A percentile compares a stretch with the other conserved stretches of the same genome.
Conservation (phyloP, 2,888 invertebrate genomes). For the Ophion slaviceki region DNA sequence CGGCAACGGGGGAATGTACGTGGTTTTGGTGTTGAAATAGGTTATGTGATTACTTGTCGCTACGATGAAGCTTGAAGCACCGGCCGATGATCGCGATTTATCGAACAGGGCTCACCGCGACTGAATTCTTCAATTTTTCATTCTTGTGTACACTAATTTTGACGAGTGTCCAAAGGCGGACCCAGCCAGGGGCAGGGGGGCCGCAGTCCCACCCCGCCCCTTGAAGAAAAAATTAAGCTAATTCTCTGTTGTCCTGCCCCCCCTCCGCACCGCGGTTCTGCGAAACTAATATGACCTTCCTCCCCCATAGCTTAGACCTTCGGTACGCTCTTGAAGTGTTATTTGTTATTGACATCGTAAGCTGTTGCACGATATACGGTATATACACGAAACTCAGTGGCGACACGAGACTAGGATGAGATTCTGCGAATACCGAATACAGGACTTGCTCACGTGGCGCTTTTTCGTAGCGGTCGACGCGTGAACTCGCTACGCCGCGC, state of each 20-base stretch:
- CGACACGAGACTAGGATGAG: too few relatives aligned
- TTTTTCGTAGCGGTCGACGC: neutral
- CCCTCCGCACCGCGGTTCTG: too few relatives aligned
- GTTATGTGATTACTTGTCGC: constrained; percentile 23
- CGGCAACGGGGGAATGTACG: neutral
- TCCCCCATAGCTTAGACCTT: too few relatives aligned
- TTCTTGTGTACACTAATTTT: neutral
- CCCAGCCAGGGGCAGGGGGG: too few relatives aligned
- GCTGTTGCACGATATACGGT: neutral
- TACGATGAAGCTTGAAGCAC: neutral
- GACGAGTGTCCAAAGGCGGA: neutral
- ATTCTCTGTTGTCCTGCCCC: too few relatives aligned
- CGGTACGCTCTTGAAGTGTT: too few relatives aligned
- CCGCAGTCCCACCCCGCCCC: too few relatives aligned
- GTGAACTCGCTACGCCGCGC: neutral
- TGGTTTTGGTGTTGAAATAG: neutral
- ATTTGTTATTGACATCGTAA: neutral
- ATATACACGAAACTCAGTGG: neutral
- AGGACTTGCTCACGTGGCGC: neutral
- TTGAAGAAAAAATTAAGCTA: too few relatives aligned
- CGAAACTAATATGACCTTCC: too few relatives aligned
- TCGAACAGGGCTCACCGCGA: neutral
- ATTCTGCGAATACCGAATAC: neutral
- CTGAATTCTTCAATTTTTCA: neutral
- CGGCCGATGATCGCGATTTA: neutral